These are phyloP conservation scores for Vespertilio murinus DNA, from an alignment of 2,797 vertebrate species.

Conservation along the genomic window DNA sequence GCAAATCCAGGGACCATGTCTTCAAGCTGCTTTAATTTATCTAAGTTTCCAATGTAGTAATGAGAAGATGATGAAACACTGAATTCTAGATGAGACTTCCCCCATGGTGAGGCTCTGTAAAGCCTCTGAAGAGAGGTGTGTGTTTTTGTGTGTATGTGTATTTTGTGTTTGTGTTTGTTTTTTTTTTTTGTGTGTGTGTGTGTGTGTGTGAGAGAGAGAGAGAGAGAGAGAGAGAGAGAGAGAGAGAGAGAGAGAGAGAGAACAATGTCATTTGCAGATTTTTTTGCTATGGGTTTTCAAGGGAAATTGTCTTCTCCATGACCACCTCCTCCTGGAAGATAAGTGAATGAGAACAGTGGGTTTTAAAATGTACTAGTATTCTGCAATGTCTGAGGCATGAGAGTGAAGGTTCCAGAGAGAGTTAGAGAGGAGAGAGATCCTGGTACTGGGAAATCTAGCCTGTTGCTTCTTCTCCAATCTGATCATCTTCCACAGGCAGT, in stretches of 20 bases:
- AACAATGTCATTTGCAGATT: too few species aligned
- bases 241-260: too few species aligned
- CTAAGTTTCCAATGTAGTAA: not conserved
- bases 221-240: too few species aligned
- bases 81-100: not conserved
- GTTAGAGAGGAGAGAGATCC: not conserved
- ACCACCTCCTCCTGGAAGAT: not conserved
- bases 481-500: not conserved
- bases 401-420: not conserved
- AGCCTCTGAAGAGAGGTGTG: not conserved
- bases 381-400: not conserved
- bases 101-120: accelerated
- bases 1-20: accelerated
- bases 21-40: not conserved
- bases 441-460: not conserved
- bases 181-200: too few species aligned
- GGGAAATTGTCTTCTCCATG: not conserved
- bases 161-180: too few species aligned
- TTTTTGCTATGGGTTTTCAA: not conserved
- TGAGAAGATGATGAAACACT: not conserved
- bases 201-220: too few species aligned
- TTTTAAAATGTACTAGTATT: not conserved
- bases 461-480: not conserved
- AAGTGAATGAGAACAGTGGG: not conserved
- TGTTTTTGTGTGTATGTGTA: not conserved